These are phyloP conservation scores for Parambassis ranga DNA, from an alignment of 2,797 vertebrate species.

Conservation along the genomic window DNA sequence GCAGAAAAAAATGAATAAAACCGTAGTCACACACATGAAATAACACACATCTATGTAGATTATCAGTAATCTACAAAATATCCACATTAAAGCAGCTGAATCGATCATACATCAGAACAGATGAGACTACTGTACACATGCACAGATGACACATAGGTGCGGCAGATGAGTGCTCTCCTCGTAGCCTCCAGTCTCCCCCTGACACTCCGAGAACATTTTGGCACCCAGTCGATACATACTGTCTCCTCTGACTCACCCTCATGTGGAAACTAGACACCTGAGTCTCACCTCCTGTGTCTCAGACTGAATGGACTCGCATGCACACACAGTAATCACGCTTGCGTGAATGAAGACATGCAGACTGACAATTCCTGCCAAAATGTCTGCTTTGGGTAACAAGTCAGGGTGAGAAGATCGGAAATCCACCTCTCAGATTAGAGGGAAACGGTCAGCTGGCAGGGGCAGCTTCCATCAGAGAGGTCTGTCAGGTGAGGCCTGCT, in stretches of 20 bases:
- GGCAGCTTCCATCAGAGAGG: too few species aligned
- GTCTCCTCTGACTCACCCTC: conserved; percentile 58
- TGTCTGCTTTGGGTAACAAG: too few species aligned
- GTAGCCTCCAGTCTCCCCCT: conserved; percentile 35
- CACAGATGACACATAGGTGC: conserved; percentile 47
- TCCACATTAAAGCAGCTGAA: neutral
- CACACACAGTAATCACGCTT: conserved; percentile 21
- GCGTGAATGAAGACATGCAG: conserved; percentile 1
- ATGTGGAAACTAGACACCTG: conserved; percentile 54
- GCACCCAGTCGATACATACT: conserved; percentile 64
- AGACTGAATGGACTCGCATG: conserved; percentile 27
- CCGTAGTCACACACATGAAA: neutral
- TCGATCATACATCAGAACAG: too few species aligned
- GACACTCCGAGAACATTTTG: conserved; percentile 59
- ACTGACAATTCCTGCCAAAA: too few species aligned
- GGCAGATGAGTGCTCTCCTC: conserved; percentile 28
- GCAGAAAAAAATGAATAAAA: neutral
- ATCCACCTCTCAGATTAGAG: too few species aligned
- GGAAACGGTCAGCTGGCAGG: too few species aligned
- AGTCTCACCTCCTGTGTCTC: conserved; percentile 40
- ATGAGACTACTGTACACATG: conserved; percentile 12
- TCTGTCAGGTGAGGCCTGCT: too few species aligned
- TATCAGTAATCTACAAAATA: too few species aligned
- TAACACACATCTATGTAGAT: conserved; percentile 6
- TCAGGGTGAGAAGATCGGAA: too few species aligned